Evolutionary conservation across 2,113 vertebrate species (phyloP), one percentile per base, ranked within the genome.

Genomic region (Paradisaea rubra): DNA sequence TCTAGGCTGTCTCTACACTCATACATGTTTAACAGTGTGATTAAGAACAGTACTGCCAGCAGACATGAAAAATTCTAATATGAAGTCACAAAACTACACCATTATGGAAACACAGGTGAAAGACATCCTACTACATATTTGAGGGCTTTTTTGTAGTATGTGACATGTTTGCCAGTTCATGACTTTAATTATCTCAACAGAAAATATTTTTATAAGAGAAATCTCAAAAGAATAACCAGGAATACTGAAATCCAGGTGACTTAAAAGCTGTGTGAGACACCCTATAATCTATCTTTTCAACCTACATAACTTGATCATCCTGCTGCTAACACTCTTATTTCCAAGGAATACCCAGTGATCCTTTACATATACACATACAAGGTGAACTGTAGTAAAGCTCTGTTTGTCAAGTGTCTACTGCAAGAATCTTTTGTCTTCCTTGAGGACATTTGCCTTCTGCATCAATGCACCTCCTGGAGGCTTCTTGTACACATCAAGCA

Each of bases 201-300:
- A 21, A 89, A 83, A 60, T 56, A 49, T n/a, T 70, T 89, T 91
- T 70, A 57, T 20, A 73, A 54, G 41, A 91, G 20, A 81, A 87
- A 76, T 77, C 41, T 53, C 63, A 59, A 53, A 88, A 88, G n/a
- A 82, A 54, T 70, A 77, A 59, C 17, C 28, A 45, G 50, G 15
- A 79, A 66, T 80, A 63, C 15, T 66, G 71, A 91, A 70, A 63
- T 30, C 7, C 37, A 74, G 30, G 41, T 74, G 35, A 78, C 25
- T 69, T 53, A 24, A 80, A 81, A 89, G 31, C 20, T 50, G 8
- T 20, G 24, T 82, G n/a, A 86, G n/a, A 33, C 22, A 77, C 9
- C 16, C 33, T 42, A 23, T 11, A 80, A 57, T 13, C 60, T 50
- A 17, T 57, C 31, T 79, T 72, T 91, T 83, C 16, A 71, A 47